phyloP scores from a whole-genome alignment of 2,888 invertebrate species.

The Pycnomerus fuliginosus region DNA sequence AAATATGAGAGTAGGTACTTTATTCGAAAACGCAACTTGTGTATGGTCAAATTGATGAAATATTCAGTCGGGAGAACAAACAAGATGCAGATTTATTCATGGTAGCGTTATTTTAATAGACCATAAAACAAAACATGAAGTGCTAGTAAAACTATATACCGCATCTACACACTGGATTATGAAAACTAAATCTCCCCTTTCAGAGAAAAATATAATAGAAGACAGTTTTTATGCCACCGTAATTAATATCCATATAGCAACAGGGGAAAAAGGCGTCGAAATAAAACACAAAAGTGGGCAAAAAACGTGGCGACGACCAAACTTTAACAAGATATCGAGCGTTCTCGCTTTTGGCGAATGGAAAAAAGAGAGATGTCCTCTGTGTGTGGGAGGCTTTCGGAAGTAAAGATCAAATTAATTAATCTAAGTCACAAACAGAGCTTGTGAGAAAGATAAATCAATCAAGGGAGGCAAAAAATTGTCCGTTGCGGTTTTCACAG shows the following conservation, averaged over 20 bases:
- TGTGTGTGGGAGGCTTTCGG: slow-evolving; percentile 8
- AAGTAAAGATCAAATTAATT: slow-evolving; percentile 35
- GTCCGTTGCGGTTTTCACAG: slow-evolving; percentile 22
- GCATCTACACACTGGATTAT: neutral
- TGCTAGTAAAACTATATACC: slow-evolving; percentile 7
- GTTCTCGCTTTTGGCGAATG: slow-evolving; percentile 10
- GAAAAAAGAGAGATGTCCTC: slow-evolving; percentile 19
- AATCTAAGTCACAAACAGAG: slow-evolving; percentile 38
- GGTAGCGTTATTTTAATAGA: slow-evolving; percentile 14
- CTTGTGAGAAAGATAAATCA: slow-evolving; percentile 35
- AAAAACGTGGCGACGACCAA: slow-evolving; percentile 9
- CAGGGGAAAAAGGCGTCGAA: slow-evolving; percentile 14
- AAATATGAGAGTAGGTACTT: too few relatives aligned
- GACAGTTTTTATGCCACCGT: slow-evolving; percentile 7
- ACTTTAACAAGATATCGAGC: slow-evolving; percentile 20
- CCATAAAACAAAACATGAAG: slow-evolving; percentile 8
- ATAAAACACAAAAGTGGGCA: slow-evolving; percentile 20
- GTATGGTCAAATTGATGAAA: slow-evolving; percentile 22
- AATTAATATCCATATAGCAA: slow-evolving; percentile 22
- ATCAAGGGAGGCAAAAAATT: slow-evolving; percentile 24
- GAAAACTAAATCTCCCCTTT: too few relatives aligned
- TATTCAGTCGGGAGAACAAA: slow-evolving; percentile 18
- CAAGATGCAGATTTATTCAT: slow-evolving; percentile 23
- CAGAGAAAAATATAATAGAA: slow-evolving; percentile 2
- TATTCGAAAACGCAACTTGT: too few relatives aligned